phyloP scores from a whole-genome alignment of 1,140 invertebrate genomes.

The Drosophila orosa region DNA sequence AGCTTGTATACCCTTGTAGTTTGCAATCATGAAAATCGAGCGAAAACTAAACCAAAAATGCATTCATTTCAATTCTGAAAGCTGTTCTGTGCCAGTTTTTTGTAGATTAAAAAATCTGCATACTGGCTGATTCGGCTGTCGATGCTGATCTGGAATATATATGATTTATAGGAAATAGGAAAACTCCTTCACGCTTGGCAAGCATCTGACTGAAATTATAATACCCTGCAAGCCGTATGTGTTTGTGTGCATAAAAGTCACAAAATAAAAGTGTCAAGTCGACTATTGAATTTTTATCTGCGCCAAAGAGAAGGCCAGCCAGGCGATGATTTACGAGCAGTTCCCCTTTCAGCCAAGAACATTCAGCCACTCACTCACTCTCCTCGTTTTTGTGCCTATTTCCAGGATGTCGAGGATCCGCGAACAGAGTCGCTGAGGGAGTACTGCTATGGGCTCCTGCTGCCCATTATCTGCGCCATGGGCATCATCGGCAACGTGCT shows the following conservation, averaged over 20 bases:
- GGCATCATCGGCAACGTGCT: conserved; percentile 91
- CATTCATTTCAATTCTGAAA: no score
- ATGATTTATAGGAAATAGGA: no score
- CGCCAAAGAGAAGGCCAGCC: conserved; percentile 19
- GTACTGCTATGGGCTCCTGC: conserved; percentile 89
- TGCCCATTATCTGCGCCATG: conserved; percentile 89
- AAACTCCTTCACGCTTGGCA: no score
- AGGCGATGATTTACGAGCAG: conserved; percentile 70
- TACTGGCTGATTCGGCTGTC: no score
- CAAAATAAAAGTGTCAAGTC: conserved; percentile 79
- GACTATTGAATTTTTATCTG: conserved; percentile 82
- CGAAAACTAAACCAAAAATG: no score
- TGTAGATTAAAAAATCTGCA: no score
- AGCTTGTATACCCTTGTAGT: no score
- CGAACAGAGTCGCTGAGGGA: conserved; percentile 87
- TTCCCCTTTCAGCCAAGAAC: conserved; percentile 35
- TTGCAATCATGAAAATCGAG: no score
- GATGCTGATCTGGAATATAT: no score
- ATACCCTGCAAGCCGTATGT: no score
- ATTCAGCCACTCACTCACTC: neutral
- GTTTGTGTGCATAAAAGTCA: conserved; percentile 60
- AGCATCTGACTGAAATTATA: no score
- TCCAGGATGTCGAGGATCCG: conserved; percentile 85
- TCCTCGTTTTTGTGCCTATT: neutral
- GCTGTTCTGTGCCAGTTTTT: no score